Conservation (phyloP, 2,113 vertebrate species). For the Hypanus sabinus region DNA sequence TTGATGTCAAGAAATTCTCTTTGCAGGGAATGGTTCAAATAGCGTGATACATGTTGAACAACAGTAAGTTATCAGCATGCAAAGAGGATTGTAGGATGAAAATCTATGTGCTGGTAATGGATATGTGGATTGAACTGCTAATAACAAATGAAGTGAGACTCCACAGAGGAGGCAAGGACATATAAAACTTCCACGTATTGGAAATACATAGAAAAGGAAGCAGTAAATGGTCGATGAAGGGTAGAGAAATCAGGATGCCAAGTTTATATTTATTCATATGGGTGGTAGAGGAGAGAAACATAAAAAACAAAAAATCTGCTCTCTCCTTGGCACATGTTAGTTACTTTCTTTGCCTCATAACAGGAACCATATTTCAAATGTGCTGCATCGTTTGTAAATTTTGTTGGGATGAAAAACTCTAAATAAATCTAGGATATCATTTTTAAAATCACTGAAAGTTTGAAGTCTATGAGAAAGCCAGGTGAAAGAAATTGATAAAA, state of each 20-base stretch:
- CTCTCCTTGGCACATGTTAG: background rate
- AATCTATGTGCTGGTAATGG: background rate
- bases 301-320: too few species aligned
- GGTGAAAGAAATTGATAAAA: background rate
- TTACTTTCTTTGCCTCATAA: background rate
- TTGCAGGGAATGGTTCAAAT: background rate
- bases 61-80: background rate
- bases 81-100: background rate
- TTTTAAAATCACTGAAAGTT: background rate
- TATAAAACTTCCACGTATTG: background rate
- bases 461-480: background rate
- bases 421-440: background rate
- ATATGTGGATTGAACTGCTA: background rate
- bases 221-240: background rate
- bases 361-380: too few species aligned
- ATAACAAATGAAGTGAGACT: background rate
- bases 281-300: background rate
- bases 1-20: background rate
- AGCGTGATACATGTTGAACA: background rate
- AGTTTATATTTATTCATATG: background rate
- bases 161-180: background rate
- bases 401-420: background rate
- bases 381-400: background rate
- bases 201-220: background rate
- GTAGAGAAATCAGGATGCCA: background rate